These are phyloP conservation scores for Planiliza haematocheilus DNA, from an alignment of 2,113 vertebrate species.

Conservation along the genomic window DNA sequence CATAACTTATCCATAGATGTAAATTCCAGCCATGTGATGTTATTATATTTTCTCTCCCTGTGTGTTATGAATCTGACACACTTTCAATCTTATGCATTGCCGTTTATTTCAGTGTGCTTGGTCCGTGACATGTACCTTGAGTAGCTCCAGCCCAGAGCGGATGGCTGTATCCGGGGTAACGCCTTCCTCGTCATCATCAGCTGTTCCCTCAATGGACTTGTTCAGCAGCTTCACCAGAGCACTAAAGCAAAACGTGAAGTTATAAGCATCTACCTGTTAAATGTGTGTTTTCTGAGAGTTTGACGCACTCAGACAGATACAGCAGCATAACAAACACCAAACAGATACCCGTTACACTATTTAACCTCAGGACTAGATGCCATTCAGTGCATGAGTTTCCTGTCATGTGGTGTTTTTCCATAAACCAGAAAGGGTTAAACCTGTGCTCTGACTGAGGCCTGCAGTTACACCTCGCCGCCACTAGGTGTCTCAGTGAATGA, in stretches of 20 bases:
- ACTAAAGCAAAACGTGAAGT: constrained; percentile 74
- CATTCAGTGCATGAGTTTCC: constrained; percentile 1
- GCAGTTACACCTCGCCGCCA: constrained; percentile 66
- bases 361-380: not conserved
- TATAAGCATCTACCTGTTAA: no score
- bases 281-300: not conserved
- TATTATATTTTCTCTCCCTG: not conserved
- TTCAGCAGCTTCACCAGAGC: constrained; percentile 98
- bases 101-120: not conserved
- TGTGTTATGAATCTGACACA: not conserved
- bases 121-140: constrained; percentile 84
- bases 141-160: constrained; percentile 96
- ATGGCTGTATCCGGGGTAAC: constrained; percentile 98
- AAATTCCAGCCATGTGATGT: not conserved
- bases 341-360: not conserved
- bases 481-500: constrained; percentile 79
- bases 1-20: not conserved
- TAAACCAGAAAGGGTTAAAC: constrained; percentile 56
- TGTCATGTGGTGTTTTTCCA: constrained; percentile 62
- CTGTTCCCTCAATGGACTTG: constrained; percentile 98
- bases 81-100: not conserved
- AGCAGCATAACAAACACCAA: not conserved
- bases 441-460: constrained; percentile 1
- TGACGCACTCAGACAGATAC: not conserved
- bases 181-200: constrained; percentile 98